phyloP scores from a whole-genome alignment of 2,888 invertebrate species.

The Cheiracanthium punctorium region DNA sequence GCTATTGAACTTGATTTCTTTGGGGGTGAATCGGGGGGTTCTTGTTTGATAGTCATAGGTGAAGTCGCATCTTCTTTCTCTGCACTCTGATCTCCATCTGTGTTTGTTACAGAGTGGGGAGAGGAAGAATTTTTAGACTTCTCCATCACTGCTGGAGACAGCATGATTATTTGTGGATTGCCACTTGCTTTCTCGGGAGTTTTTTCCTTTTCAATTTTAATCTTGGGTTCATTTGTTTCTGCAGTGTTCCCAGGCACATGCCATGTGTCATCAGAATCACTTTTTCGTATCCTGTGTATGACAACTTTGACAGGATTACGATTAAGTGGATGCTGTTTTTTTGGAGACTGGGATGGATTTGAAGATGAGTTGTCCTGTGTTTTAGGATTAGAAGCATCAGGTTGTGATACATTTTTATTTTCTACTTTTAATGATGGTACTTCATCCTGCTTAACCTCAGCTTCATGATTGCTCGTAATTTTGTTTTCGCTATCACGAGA shows the following conservation, averaged over 20 bases:
- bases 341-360: neutral
- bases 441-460: conserved; percentile 11
- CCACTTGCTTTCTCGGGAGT: conserved; percentile 43
- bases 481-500: conserved; percentile 2
- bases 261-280: conserved; percentile 60
- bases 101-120: conserved; percentile 27
- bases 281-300: conserved; percentile 59
- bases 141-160: conserved; percentile 43
- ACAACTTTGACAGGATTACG: conserved; percentile 64
- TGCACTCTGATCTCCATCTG: conserved; percentile 20
- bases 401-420: neutral
- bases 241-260: conserved; percentile 46
- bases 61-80: neutral
- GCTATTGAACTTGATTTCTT: neutral
- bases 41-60: neutral
- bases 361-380: neutral
- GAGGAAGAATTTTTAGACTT: conserved; percentile 27
- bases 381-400: conserved; percentile 4
- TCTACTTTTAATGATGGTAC: conserved; percentile 18
- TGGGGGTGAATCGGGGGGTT: conserved; percentile 7
- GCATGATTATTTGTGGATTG: conserved; percentile 61
- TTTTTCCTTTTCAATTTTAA: neutral
- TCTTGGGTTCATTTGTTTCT: conserved; percentile 1
- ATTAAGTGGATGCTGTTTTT: conserved; percentile 1
- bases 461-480: neutral